Base-by-base conservation (phyloP, 2,888 invertebrate species). In the Strigamia maritima region DNA sequence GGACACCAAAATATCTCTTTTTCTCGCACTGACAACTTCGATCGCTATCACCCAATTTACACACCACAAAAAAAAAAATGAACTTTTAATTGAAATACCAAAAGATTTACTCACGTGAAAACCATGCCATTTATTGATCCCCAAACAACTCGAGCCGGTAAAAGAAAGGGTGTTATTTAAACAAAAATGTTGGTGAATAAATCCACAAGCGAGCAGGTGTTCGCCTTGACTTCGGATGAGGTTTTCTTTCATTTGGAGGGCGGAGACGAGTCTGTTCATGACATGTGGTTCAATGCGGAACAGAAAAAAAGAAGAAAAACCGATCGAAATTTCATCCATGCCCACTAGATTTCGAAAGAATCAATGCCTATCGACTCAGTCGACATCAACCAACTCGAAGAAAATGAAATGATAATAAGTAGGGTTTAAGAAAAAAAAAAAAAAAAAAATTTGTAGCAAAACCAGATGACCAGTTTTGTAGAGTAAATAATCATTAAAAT, bases 151-250 rank as follows among this genome's bases (percentile, higher is more conserved):
- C 49, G n/a, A 49, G 49, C n/a, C 16, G 60, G 8, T 6, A 60
- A 65, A 65, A 65, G 6, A 26, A 24, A 26, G 65, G 65, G 65
- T 26, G 65, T 8, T 65, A 65, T 26, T 65, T 65, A 65, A 8
- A 65, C 65, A 65, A 65, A 65, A 65, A 65, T 24, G 65, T 24
- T 65, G 65, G 65, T 65, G 65, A 65, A 65, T 65, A 65, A 60
- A 65, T 26, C 24, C 16, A 24, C 8, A 26, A 6, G 8, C 8
- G 65, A 65, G 65, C 65, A 65, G 65, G 65, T 65, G 65, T 65
- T 65, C 65, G 65, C 12, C 26, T 26, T 26, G 65, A 65, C 65
- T 65, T 65, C 31, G 65, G 28, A 65, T 65, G 65, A 26, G 65
- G 65, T 65, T 65, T 65, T 65, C 65, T 65, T 65, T 65, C 6